phyloP scores from a whole-genome alignment of 2,113 vertebrate genomes.

The Theropithecus gelada region DNA sequence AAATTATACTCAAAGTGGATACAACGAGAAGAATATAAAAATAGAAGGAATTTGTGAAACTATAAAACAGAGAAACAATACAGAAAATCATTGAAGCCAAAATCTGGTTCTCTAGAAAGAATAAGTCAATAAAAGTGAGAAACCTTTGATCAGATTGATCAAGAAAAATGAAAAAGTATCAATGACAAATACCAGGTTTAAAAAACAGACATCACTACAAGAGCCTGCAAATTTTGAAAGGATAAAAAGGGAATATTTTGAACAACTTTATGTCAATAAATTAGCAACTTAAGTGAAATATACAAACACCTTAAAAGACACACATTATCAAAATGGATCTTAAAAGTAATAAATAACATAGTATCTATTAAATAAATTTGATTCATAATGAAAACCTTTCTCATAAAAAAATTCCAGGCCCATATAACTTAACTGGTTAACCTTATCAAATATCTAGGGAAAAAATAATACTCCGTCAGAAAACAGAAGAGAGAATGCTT shows the following conservation, averaged over 20 bases:
- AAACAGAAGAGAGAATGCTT: background rate
- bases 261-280: background rate
- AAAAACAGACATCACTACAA: background rate
- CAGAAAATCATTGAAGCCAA: background rate
- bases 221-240: background rate
- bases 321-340: background rate
- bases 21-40: background rate
- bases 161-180: background rate
- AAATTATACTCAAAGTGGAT: background rate
- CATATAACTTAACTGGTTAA: background rate
- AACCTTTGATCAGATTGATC: background rate
- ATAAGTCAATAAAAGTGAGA: background rate
- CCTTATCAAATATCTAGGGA: background rate
- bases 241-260: background rate
- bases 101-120: background rate
- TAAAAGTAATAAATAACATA: background rate
- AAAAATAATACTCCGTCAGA: background rate
- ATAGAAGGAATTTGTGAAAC: background rate
- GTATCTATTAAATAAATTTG: background rate
- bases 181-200: background rate
- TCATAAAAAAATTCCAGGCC: background rate
- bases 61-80: background rate
- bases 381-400: background rate
- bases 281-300: background rate
- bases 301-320: background rate